Evolutionary conservation across 2,113 vertebrate species (phyloP), one percentile per base, ranked within the genome.

Genomic region (Odobenus rosmarus): DNA sequence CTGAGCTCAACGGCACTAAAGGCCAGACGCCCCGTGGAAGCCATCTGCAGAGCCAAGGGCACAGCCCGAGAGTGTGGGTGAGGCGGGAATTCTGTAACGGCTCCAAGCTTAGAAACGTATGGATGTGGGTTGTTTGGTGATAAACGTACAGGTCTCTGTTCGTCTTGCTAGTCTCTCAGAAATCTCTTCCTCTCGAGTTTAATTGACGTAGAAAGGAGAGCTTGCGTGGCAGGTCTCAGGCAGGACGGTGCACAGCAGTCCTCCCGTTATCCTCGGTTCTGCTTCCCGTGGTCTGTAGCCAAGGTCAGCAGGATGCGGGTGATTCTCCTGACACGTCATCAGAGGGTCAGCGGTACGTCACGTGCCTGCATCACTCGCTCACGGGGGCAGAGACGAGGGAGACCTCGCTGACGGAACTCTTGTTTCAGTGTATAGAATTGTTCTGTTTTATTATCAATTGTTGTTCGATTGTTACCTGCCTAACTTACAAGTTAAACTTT

Each of bases 311-410:
- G 46, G 46, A 9, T 18, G 76, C 7, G 4, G 26, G 15, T 7
- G 46, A 36, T 8, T 3, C 15, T 49, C 28, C 28, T 18, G 46
- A 10, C 28, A 1, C 2, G 7, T 33, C 39, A 1, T 79, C 72
- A 28, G 31, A 33, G 15, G 24, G 72, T 15, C 72, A 26, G 39
- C 42, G 2, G 46, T 19, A 51, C 74, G 0, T 51, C 76, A 10
- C 0, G 21, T 4, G 24, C 74, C 24, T 31, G 74, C 3, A 4
- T 15, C 8, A 2, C 26, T 9, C 14, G 1, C 74, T 74, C 23
- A 11, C 0, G 24, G 0, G 13, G 72, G 24, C 6, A 0, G 24
- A 16, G 42, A 46, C 15, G 3, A n/a, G 64, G 3, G 28, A 16
- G 64, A 1, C 64, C 33, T 69, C 3, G 33, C 15, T n/a, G 31